Conservation (phyloP, 2,888 invertebrate genomes). For the Ennomos quercinarius region DNA sequence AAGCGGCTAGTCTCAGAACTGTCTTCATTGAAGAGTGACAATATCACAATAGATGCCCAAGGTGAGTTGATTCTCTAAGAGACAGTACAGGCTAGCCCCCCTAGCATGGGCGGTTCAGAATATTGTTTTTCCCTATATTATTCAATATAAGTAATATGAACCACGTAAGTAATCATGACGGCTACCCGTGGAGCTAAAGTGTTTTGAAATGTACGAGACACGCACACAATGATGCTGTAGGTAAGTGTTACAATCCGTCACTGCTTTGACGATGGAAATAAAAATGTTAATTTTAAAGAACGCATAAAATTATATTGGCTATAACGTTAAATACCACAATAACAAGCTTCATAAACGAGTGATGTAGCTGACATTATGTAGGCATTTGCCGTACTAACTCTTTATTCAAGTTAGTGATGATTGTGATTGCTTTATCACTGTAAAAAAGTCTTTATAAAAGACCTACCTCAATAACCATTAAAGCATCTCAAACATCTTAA, state of each 20-base stretch:
- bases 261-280: constrained; percentile 19
- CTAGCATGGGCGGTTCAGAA: no score
- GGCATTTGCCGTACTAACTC: no score
- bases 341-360: no score
- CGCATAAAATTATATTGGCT: constrained; percentile 13
- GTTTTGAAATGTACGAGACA: no score
- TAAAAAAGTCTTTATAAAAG: neutral
- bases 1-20: constrained; percentile 58
- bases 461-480: constrained; percentile 12
- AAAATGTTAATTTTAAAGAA: constrained; percentile 6
- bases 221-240: neutral
- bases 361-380: no score
- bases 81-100: no score
- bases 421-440: no score
- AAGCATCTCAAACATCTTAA: neutral
- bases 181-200: no score
- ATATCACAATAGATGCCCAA: constrained; percentile 59
- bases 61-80: constrained; percentile 53
- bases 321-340: neutral
- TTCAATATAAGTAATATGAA: no score
- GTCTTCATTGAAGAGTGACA: constrained; percentile 52
- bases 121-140: no score
- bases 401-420: no score
- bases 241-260: constrained; percentile 2
- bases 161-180: no score